Conservation (phyloP, 2,797 vertebrate species). For the Coranthus polyacanthus region DNA sequence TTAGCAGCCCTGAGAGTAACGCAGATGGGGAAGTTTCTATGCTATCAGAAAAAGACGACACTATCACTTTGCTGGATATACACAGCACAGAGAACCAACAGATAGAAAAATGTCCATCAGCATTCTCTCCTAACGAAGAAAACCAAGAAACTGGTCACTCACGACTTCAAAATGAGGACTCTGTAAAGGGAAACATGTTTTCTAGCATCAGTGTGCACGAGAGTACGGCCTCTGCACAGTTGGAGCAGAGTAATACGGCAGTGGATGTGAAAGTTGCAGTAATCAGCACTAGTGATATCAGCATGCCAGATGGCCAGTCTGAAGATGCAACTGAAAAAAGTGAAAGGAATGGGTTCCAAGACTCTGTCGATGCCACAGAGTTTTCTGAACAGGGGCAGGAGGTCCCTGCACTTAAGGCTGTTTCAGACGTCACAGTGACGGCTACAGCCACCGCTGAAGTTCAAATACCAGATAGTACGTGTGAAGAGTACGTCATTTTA, state of each 20-base stretch:
- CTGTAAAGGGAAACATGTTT: constrained; percentile 7
- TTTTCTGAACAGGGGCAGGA: constrained; percentile 51
- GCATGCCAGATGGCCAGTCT: constrained; percentile 39
- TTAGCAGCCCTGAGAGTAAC: constrained; percentile 80
- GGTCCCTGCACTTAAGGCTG: constrained; percentile 26
- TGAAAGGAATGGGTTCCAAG: constrained; percentile 33
- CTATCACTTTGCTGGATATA: constrained; percentile 56
- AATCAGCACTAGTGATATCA: constrained; percentile 58
- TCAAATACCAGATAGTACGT: constrained; percentile 50
- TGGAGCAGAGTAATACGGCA: constrained; percentile 37
- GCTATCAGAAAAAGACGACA: constrained; percentile 39
- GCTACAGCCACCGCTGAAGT: constrained; percentile 13
- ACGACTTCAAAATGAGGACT: constrained; percentile 32
- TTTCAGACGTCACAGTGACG: constrained; percentile 10
- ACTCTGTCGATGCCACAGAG: constrained; percentile 28
- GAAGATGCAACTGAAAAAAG: constrained; percentile 26
- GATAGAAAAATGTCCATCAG: constrained; percentile 10
- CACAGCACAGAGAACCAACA: constrained; percentile 42
- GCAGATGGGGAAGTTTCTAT: constrained; percentile 50
- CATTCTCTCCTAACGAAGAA: constrained; percentile 28
- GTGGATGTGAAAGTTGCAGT: constrained; percentile 53
- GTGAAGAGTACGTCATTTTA: constrained; percentile 72
- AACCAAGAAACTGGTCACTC: constrained; percentile 6
- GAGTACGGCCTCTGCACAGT: constrained; percentile 28
- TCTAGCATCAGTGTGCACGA: constrained; percentile 42